Evolutionary conservation across 2,113 vertebrate species (phyloP), one percentile per base, ranked within the genome.

Genomic region (Rutilus rutilus): DNA sequence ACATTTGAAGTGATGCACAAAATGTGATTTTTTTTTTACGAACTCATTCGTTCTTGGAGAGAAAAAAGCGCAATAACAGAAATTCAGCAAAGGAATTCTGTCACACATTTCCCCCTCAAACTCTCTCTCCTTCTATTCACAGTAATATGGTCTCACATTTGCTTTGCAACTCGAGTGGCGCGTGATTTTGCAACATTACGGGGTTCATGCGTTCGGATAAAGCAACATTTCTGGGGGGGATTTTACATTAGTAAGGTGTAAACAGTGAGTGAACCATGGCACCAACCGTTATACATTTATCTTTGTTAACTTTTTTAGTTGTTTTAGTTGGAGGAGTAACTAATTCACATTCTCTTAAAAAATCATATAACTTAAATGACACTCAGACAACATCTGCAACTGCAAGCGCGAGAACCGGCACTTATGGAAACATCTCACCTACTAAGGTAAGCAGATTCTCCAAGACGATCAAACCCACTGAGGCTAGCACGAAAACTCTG

Each of bases 121-220:
- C 33, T 30, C 36, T n/a, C 67, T 73, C 21, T 36, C 33, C 67
- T 36, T 71, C 74, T 76, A 76, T 76, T 76, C 74, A 52, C n/a
- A 30, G 74, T 19, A 52, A 52, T 76, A 52, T 30, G 74, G 45
- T 76, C 25, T 76, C 50, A 23, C 42, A 19, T 86, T 30, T 81
- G 14, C 57, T 33, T 78, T 45, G 57, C 52, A 64, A 5, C 30
- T 75, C 7, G 12, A 79, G 82, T 23, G 42, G 82, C 45, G 62
- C 23, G 71, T 79, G 47, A 52, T 78, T 80, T 78, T 73, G 64
- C 33, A 33, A 60, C 77, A 73, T 79, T 67, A 80, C 67, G 52
- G 77, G 17, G 36, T 67, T 65, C 19, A 30, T 8, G 47, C 15
- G 64, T 67, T 17, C 9, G 25, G 21, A 67, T 2, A 30, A 2